Base-by-base conservation (phyloP, 2,113 vertebrate species). In the Suricata suricatta region DNA sequence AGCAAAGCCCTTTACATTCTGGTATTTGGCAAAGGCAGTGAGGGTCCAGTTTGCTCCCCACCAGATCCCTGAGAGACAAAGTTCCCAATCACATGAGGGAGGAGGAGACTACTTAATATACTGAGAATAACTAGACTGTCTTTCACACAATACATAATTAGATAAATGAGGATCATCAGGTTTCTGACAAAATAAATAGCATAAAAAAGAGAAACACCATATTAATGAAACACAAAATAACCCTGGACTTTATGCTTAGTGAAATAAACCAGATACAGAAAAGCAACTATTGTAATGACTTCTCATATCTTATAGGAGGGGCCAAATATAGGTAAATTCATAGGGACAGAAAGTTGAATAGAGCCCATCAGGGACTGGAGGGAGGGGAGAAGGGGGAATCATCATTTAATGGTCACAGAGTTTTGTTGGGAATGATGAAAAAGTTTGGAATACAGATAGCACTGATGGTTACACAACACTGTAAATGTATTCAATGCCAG, bases 241-340 rank as follows among this genome's bases (percentile, higher is more conserved):
- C 27, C 21, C 17, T 81, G 23, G n/a, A 80, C 74, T 41, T 74
- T 63, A 86, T 10, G 2, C 41, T 89, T 54, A 81, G 23, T 81
- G 44, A 94, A 83, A 95, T 91, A 50, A n/a, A 16, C 31, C 35
- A 95, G 63, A 87, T 29, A 60, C 16, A 91, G 68, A 93, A 94
- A 35, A 35, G 54, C 6, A 87, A 72, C 83, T 88, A 94, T 4
- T 66, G 31, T 44, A 54, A 54, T 33, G 52, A 79, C 60, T 92
- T 21, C 19, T n/a, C 31, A 64, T 60, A 23, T 60, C 47, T 38
- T 89, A 63, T 19, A 44, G 52, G 35, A 89, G 12, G 21, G 44
- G 57, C 23, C 27, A 25, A n/a, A 27, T 84, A 85, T 11, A 71
- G 52, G 15, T 14, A 92, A 35, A 44, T 69, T 85, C 44, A 77